These are phyloP conservation scores for Drosophila falleni DNA, from an alignment of 2,888 invertebrate species.

Conservation along the genomic window DNA sequence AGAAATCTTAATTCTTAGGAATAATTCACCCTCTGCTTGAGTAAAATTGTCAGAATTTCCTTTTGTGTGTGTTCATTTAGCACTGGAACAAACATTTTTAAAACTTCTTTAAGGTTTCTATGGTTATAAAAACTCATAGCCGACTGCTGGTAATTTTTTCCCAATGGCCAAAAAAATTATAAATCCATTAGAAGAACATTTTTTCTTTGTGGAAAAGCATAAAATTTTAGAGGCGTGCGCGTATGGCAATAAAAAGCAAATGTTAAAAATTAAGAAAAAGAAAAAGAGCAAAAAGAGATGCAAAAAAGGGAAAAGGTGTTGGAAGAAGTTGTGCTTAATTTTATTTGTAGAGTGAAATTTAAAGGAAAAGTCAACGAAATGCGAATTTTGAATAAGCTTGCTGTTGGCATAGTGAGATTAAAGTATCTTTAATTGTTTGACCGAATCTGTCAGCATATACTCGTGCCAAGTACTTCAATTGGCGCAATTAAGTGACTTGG, in stretches of 20 bases:
- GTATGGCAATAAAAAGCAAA: slow-evolving; percentile 55
- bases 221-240: slow-evolving; percentile 51
- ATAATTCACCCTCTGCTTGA: too few relatives aligned
- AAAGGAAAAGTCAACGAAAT: not conserved
- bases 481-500: slow-evolving; percentile 44
- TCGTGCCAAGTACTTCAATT: slow-evolving; percentile 47
- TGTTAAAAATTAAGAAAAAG: slow-evolving; percentile 27
- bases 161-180: slow-evolving; percentile 42
- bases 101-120: slow-evolving; percentile 1
- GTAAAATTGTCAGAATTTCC: too few relatives aligned
- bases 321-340: not conserved
- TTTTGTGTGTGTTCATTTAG: not conserved
- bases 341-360: not conserved
- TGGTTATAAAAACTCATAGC: slow-evolving; percentile 1
- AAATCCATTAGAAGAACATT: slow-evolving; percentile 46
- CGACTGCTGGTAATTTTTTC: slow-evolving; percentile 5
- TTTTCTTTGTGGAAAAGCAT: slow-evolving; percentile 34
- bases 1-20: not conserved
- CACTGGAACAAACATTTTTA: not conserved
- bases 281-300: slow-evolving; percentile 6
- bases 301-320: slow-evolving; percentile 10
- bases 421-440: slow-evolving; percentile 39
- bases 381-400: not conserved
- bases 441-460: slow-evolving; percentile 12
- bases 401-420: not conserved